phyloP scores from a whole-genome alignment of 2,113 vertebrate genomes.

The Oncorhynchus keta region DNA sequence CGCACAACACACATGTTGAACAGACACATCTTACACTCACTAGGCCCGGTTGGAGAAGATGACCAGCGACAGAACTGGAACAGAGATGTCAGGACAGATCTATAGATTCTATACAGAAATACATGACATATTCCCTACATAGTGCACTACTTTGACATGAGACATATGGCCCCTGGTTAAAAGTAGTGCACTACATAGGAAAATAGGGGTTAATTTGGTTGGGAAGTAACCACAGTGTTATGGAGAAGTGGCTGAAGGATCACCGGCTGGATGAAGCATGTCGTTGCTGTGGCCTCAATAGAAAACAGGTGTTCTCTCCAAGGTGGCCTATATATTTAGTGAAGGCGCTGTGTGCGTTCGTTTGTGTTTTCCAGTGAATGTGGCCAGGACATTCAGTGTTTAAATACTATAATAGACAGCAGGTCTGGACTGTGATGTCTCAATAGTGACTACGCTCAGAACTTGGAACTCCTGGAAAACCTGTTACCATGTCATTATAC shows the following conservation, averaged over 20 bases:
- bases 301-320: not conserved
- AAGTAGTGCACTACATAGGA: not conserved
- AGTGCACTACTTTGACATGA: too few species aligned
- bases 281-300: not conserved
- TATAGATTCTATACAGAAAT: not conserved
- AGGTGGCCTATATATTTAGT: too few species aligned
- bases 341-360: not conserved
- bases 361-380: not conserved
- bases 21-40: too few species aligned
- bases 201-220: not conserved
- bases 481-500: constrained; percentile 25
- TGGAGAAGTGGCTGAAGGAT: not conserved
- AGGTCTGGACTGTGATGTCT: constrained; percentile 17
- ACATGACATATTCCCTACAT: too few species aligned
- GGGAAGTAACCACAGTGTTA: not conserved
- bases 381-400: constrained; percentile 13
- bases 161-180: too few species aligned
- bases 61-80: not conserved
- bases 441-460: not conserved
- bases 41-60: not conserved
- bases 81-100: too few species aligned
- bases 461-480: constrained; percentile 17
- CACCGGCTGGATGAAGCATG: not conserved
- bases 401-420: constrained; percentile 4
- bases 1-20: not conserved